phyloP scores from a whole-genome alignment of 2,797 vertebrate species.

The Phoxinus dragarum region DNA sequence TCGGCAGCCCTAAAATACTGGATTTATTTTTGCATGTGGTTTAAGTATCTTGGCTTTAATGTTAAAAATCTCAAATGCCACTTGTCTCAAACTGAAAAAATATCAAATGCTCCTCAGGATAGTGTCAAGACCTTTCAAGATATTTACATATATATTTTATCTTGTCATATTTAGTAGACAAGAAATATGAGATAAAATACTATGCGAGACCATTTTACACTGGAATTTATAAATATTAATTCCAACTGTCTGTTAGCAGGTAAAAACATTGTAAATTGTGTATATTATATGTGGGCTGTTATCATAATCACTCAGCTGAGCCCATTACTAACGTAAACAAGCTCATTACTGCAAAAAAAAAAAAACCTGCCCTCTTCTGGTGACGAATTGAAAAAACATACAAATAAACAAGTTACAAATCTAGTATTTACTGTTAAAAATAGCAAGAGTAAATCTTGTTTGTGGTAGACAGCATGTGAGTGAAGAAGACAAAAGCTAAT shows the following conservation, averaged over 20 bases:
- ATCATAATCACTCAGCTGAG: neutral
- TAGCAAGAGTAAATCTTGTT: slow-evolving; percentile 64
- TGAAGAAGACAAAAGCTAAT: slow-evolving; percentile 73
- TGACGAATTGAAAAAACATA: slow-evolving; percentile 9
- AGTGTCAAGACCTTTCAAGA: neutral
- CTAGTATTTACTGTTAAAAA: slow-evolving; percentile 49
- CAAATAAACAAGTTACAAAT: slow-evolving; percentile 20
- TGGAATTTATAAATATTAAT: neutral
- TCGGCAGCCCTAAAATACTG: neutral
- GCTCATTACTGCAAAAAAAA: neutral
- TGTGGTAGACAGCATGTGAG: slow-evolving; percentile 56
- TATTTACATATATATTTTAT: neutral
- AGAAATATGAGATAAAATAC: neutral
- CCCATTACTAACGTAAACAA: neutral
- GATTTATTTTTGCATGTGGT: neutral
- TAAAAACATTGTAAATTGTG: neutral
- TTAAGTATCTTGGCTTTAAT: neutral
- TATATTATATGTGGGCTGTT: neutral
- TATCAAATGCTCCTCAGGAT: neutral
- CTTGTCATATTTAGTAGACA: neutral
- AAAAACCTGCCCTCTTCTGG: slow-evolving; percentile 54
- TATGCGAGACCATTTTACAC: neutral
- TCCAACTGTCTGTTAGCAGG: neutral
- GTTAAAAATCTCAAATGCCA: neutral
- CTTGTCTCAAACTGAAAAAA: no score